Base-by-base conservation (phyloP, 53 echinoderm and acorn worm species). In the Stichopus horrens region DNA sequence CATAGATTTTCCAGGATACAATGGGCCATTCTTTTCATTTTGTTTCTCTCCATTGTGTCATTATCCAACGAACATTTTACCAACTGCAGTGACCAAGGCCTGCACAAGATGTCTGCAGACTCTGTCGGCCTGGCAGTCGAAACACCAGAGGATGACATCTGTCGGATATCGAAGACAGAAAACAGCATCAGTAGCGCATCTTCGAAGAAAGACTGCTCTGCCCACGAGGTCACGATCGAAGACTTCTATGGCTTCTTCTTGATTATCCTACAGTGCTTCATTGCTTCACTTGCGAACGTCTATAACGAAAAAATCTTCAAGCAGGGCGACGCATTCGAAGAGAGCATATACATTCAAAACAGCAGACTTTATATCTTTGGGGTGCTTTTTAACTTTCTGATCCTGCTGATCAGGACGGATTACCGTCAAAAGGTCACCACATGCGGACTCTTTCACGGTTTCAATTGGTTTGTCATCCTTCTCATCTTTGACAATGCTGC, bases 261-360 rank as follows among this genome's bases (percentile, higher is more conserved):
- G 68, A 88, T 97, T 22, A 56, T 97, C 5, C 53, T 94, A 0
- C 94, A 95, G 55, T 97, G 98, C 60, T 95, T 95, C 84, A 83
- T 95, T 66, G 90, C 98, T 8, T 95, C 98, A 9, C 58, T 90
- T 5, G 98, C 98, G 0, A 97, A 97, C 89, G 90, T 97, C 37
- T 97, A 97, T 79, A 97, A 97, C 55, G 98, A 97, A 63, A 97
- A 97, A 75, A 97, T 97, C 54, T 95, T 97, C 88, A 97, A 97
- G 76, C 94, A 97, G 63, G 95, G 93, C 51, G 57, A 92, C 16
- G 94, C 93, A 63, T 88, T 94, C 23, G 90, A 95, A 14, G 93
- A 95, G 57, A 95, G 94, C 71, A 94, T 96, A 18, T 94, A 89
- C 74, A 57, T 95, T 63, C 98, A 97, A 53, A 97, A 97, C 88